Conservation (phyloP, 2,797 vertebrate genomes). For the Salarias fasciatus region DNA sequence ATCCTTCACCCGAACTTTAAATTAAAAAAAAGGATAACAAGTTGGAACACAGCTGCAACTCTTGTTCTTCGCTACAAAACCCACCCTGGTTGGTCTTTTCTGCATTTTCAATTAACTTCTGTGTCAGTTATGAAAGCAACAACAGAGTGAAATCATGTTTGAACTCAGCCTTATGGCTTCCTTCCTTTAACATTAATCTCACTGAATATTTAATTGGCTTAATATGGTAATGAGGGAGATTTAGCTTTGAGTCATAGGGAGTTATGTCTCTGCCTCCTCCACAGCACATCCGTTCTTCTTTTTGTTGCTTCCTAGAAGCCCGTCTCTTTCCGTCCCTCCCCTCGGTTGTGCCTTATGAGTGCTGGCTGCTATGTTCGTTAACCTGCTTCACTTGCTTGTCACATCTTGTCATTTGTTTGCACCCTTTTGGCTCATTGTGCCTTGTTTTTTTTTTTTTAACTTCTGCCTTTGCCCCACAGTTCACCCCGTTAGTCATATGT, state of each 20-base stretch:
- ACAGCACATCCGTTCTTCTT: constrained; percentile 30
- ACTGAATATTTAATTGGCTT: constrained; percentile 78
- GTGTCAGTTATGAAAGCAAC: constrained; percentile 23
- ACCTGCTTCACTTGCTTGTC: constrained; percentile 38
- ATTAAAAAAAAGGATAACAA: constrained; percentile 5
- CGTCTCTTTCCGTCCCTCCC: neutral
- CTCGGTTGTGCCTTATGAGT: constrained; percentile 4
- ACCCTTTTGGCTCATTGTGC: constrained; percentile 25
- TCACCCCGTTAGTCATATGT: constrained; percentile 44
- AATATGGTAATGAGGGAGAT: constrained; percentile 69
- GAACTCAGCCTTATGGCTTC: constrained; percentile 26
- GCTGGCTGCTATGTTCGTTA: constrained; percentile 37
- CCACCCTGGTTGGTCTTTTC: constrained; percentile 9
- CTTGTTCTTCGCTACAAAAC: constrained; percentile 1
- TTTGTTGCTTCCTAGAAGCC: constrained; percentile 22
- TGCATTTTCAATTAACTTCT: constrained; percentile 40
- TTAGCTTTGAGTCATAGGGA: constrained; percentile 61
- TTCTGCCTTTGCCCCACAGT: constrained; percentile 14
- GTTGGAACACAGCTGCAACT: constrained; percentile 1
- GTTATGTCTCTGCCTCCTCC: constrained; percentile 45
- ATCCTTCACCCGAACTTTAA: too few species aligned
- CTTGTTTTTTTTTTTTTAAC: constrained; percentile 18
- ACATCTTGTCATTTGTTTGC: constrained; percentile 56
- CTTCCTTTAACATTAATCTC: constrained; percentile 68
- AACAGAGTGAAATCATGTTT: constrained; percentile 23